Percentiles rank a stretch among this genome's conserved stretches.
Evolutionary conservation across 2,888 invertebrate species (phyloP).

Genomic region (Cynaeus angustus): DNA sequence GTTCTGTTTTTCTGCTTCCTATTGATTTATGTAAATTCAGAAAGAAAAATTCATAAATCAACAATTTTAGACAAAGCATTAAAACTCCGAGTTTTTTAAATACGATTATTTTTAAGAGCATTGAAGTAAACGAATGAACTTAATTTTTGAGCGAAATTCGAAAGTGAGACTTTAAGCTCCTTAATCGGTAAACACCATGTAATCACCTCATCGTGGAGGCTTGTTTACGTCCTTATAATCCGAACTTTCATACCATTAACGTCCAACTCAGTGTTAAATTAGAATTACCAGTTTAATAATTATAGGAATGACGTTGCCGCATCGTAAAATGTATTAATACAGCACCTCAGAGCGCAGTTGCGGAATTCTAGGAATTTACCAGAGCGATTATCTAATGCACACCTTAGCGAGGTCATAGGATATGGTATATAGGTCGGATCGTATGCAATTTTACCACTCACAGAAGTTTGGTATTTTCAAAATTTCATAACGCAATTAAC

Average conservation of each 20-base stretch:
- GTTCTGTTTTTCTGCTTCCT: constrained; percentile 10
- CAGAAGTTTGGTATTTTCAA: not conserved
- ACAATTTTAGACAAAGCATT: not conserved
- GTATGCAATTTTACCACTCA: constrained; percentile 11
- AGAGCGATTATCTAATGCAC: constrained; percentile 51
- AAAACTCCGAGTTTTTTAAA: constrained; percentile 4
- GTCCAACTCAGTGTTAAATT: constrained; percentile 59
- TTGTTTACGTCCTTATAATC: constrained; percentile 59
- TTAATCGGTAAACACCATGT: constrained; percentile 31
- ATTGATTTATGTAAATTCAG: constrained; percentile 41
- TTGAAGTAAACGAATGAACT: too few relatives aligned
- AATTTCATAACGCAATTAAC: constrained; percentile 10
- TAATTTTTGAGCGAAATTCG: not conserved
- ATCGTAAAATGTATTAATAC: constrained; percentile 63
- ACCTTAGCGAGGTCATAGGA: constrained; percentile 20
- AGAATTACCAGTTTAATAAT: constrained; percentile 63
- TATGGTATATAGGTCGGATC: constrained; percentile 16
- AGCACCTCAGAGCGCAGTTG: constrained; percentile 62
- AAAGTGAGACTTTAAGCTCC: constrained; percentile 1
- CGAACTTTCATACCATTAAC: constrained; percentile 61
- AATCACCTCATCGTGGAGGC: constrained; percentile 46
- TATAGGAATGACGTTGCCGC: constrained; percentile 61
- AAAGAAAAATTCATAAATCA: constrained; percentile 11
- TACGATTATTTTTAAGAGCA: constrained; percentile 6
- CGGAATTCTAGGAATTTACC: constrained; percentile 54